Percentiles rank a stretch among this genome's conserved stretches.
Evolutionary conservation across 2,888 invertebrate species (phyloP).

Genomic region (Adelphocoris suturalis): DNA sequence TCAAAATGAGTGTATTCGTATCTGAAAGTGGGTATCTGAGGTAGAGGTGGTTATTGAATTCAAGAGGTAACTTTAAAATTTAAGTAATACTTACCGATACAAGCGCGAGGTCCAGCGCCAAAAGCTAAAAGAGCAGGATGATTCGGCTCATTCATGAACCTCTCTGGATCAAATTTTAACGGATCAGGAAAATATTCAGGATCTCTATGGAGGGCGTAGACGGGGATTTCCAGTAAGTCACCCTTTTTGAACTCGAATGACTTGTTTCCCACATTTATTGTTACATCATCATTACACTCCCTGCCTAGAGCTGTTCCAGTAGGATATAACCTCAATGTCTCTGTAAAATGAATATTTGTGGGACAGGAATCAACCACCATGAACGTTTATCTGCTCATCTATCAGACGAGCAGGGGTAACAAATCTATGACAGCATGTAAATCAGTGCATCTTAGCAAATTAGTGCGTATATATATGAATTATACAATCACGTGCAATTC

Average conservation of each 20-base stretch:
- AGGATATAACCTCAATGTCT: slow-evolving; percentile 71
- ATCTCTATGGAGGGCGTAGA: slow-evolving; percentile 67
- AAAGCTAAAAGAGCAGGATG: slow-evolving; percentile 77
- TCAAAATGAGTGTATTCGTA: too few relatives aligned
- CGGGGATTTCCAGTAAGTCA: slow-evolving; percentile 64
- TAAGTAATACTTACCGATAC: slow-evolving; percentile 66
- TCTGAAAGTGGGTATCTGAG: too few relatives aligned
- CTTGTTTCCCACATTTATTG: slow-evolving; percentile 52
- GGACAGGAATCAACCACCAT: too few relatives aligned
- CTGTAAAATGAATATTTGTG: slow-evolving; percentile 64
- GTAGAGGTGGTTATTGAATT: too few relatives aligned
- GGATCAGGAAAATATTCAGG: slow-evolving; percentile 71
- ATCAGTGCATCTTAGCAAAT: too few relatives aligned
- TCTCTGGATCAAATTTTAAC: slow-evolving; percentile 64
- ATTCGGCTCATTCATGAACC: slow-evolving; percentile 58
- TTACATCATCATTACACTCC: slow-evolving; percentile 61
- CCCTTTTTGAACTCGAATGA: slow-evolving; percentile 60
- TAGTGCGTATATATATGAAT: too few relatives aligned
- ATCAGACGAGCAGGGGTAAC: too few relatives aligned
- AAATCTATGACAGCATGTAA: too few relatives aligned
- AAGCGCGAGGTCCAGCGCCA: slow-evolving; percentile 72
- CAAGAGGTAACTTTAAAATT: neutral
- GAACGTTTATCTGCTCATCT: neutral
- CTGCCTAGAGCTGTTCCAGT: slow-evolving; percentile 56
- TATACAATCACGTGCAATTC: too few relatives aligned